These are phyloP conservation scores for Protomyctophum bolini DNA, from an alignment of 2,113 vertebrate species.

Conservation along the genomic window DNA sequence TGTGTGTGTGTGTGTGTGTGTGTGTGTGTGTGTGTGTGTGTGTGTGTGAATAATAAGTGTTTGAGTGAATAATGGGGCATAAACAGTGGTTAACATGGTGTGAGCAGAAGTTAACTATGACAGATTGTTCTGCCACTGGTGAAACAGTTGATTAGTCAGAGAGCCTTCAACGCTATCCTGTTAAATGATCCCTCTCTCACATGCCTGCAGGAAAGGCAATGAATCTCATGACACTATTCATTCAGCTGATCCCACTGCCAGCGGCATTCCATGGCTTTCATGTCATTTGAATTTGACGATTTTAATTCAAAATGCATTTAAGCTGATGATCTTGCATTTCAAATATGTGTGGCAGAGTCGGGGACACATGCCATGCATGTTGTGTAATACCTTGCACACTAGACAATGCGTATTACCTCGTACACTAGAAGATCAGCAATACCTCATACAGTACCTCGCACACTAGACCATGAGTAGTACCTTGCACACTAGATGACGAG, in stretches of 20 bases:
- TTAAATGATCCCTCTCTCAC: slow-evolving; percentile 50
- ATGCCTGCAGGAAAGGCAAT: slow-evolving; percentile 49
- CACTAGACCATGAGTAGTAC: no score
- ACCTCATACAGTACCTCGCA: no score
- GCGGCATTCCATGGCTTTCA: slow-evolving; percentile 28
- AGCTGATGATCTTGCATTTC: slow-evolving; percentile 18
- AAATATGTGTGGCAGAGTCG: no score
- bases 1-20: slow-evolving; percentile 14
- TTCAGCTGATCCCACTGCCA: slow-evolving; percentile 48
- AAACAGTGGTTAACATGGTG: slow-evolving; percentile 48
- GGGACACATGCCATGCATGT: no score
- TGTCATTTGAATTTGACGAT: neutral
- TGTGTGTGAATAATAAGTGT: neutral
- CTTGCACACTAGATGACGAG: no score
- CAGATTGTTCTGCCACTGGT: slow-evolving; percentile 62
- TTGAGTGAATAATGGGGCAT: slow-evolving; percentile 56
- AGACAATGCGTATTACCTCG: no score
- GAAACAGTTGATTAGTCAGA: slow-evolving; percentile 61
- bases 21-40: neutral
- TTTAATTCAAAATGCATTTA: slow-evolving; percentile 24
- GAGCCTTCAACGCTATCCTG: slow-evolving; percentile 41
- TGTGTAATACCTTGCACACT: no score
- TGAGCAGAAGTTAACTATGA: slow-evolving; percentile 68
- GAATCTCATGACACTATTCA: slow-evolving; percentile 58
- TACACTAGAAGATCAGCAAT: no score